Conservation (phyloP, 2,888 invertebrate genomes). For the Polyploca ridens region DNA sequence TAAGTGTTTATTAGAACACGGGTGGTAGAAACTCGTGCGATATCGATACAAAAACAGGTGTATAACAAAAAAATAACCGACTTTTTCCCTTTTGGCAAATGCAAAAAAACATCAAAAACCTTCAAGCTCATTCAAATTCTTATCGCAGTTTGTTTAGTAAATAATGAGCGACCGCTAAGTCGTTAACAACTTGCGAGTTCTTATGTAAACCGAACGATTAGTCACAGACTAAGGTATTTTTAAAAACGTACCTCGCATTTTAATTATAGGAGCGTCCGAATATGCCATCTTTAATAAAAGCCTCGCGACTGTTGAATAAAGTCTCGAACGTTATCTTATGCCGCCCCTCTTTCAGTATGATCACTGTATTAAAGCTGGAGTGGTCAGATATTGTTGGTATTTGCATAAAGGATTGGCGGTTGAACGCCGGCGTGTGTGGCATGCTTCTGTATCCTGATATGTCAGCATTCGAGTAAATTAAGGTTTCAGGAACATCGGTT, state of each 20-base stretch:
- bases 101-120: constrained; percentile 59
- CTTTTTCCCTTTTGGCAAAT: constrained; percentile 60
- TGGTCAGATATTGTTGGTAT: constrained; percentile 62
- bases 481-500: constrained; percentile 71
- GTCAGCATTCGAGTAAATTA: constrained; percentile 60
- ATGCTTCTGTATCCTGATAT: constrained; percentile 51
- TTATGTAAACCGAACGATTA: constrained; percentile 38
- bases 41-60: constrained; percentile 64
- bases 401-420: constrained; percentile 72
- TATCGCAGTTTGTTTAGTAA: constrained; percentile 74
- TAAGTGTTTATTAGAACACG: constrained; percentile 79
- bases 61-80: constrained; percentile 45
- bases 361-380: constrained; percentile 59
- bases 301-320: constrained; percentile 18
- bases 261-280: constrained; percentile 31
- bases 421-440: constrained; percentile 64
- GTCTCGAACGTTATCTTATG: constrained; percentile 29
- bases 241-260: constrained; percentile 19
- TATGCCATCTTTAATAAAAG: constrained; percentile 32
- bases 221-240: constrained; percentile 22
- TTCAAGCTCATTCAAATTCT: constrained; percentile 58
- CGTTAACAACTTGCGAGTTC: constrained; percentile 65
- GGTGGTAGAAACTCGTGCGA: constrained; percentile 72
- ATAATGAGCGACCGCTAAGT: constrained; percentile 68
- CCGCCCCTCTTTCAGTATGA: constrained; percentile 48